Evolutionary conservation across 1,140 invertebrate species (phyloP).

Genomic region (Sitobion miscanthi): DNA sequence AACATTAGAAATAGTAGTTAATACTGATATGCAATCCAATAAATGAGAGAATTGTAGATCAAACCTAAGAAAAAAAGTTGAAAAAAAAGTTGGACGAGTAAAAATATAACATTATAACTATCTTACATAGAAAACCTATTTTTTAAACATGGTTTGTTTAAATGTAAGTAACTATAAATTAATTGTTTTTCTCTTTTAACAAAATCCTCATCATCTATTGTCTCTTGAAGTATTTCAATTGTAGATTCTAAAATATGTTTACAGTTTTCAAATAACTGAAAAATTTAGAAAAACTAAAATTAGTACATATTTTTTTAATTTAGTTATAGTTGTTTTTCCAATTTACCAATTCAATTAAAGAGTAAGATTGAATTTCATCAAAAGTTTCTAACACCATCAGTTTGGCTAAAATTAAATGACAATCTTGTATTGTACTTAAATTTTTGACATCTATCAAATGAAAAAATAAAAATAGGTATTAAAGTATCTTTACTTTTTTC

Average conservation of each 20-base stretch:
- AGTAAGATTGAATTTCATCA: slow-evolving; percentile 31
- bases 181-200: slow-evolving; percentile 47
- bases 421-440: slow-evolving; percentile 44
- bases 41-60: slow-evolving; percentile 48
- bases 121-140: slow-evolving; percentile 18
- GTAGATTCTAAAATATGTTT: slow-evolving; percentile 28
- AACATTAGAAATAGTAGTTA: slow-evolving; percentile 41
- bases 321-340: neutral
- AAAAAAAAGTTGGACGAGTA: neutral
- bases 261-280: slow-evolving; percentile 51
- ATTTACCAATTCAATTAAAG: slow-evolving; percentile 45
- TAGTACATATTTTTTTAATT: neutral
- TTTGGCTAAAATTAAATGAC: slow-evolving; percentile 50
- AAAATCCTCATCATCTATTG: slow-evolving; percentile 32
- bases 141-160: neutral
- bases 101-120: neutral
- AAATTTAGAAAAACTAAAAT: slow-evolving; percentile 8
- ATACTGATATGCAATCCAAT: slow-evolving; percentile 50
- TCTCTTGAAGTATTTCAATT: neutral
- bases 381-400: slow-evolving; percentile 39
- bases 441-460: slow-evolving; percentile 28
- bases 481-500: neutral
- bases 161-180: slow-evolving; percentile 41
- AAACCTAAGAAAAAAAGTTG: slow-evolving; percentile 8
- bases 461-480: neutral